These are phyloP conservation scores for Aulostomus chinensis DNA, from an alignment of 2,797 vertebrate genomes.

Conservation along the genomic window DNA sequence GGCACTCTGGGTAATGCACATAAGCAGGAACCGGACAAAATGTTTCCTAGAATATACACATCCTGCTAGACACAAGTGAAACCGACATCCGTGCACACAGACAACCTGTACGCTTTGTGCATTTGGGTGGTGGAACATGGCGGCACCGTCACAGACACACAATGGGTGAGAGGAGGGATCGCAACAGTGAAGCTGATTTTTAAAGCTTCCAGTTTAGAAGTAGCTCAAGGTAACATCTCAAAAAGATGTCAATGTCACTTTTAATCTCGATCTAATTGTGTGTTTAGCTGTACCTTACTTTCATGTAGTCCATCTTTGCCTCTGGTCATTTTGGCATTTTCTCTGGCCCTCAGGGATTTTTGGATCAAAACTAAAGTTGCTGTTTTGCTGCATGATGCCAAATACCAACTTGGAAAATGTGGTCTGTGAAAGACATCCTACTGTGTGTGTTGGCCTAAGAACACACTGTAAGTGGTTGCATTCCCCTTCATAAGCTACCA, in stretches of 20 bases:
- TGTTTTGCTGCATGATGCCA: conserved; percentile 49
- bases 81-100: conserved; percentile 63
- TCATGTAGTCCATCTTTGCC: conserved; percentile 40
- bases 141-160: conserved; percentile 32
- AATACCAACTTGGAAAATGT: conserved; percentile 64
- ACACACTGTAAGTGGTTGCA: conserved; percentile 27
- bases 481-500: conserved; percentile 29
- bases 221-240: conserved; percentile 33
- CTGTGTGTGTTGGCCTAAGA: conserved; percentile 27
- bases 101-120: conserved; percentile 63
- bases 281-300: too few species aligned
- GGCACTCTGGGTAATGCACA: conserved; percentile 75
- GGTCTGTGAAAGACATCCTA: conserved; percentile 54
- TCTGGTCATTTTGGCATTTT: conserved; percentile 56
- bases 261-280: conserved; percentile 43
- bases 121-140: conserved; percentile 56
- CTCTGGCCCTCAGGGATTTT: conserved; percentile 46
- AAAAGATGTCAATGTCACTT: conserved; percentile 48
- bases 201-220: conserved; percentile 39
- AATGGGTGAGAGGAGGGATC: conserved; percentile 38
- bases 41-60: conserved; percentile 62
- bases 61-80: conserved; percentile 60
- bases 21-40: conserved; percentile 63
- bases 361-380: conserved; percentile 32
- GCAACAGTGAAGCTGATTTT: conserved; percentile 32